Conservation (phyloP, 2,797 vertebrate species). For the Toxotes lorentzi region DNA sequence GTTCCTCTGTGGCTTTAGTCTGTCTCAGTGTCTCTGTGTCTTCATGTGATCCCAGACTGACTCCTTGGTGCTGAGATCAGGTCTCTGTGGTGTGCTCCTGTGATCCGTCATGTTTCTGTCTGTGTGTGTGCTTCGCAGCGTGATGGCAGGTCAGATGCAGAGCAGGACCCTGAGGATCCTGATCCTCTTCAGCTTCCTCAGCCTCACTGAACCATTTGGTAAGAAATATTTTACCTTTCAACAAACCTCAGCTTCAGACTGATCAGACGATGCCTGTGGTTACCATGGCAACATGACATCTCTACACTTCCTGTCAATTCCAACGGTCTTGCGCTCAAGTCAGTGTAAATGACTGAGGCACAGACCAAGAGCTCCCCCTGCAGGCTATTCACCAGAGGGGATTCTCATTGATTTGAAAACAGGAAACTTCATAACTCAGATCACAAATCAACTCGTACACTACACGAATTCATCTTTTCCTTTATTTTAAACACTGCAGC, state of each 20-base stretch:
- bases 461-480: too few species aligned
- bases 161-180: not conserved
- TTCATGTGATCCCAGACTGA: too few species aligned
- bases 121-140: not conserved
- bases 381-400: not conserved
- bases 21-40: too few species aligned
- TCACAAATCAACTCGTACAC: too few species aligned
- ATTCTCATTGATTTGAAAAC: not conserved
- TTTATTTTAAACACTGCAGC: too few species aligned
- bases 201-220: slow-evolving; percentile 9
- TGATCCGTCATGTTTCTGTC: not conserved
- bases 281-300: not conserved
- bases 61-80: too few species aligned
- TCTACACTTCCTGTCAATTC: too few species aligned
- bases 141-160: slow-evolving; percentile 9
- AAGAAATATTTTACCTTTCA: not conserved
- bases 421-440: too few species aligned
- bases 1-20: too few species aligned
- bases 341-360: not conserved
- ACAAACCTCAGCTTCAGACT: not conserved
- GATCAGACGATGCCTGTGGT: too few species aligned
- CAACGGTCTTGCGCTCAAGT: not conserved
- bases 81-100: too few species aligned
- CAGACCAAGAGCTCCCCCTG: not conserved
- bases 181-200: slow-evolving; percentile 24